Conservation (phyloP, 2,113 vertebrate species). For the Ammodramus savannarum region DNA sequence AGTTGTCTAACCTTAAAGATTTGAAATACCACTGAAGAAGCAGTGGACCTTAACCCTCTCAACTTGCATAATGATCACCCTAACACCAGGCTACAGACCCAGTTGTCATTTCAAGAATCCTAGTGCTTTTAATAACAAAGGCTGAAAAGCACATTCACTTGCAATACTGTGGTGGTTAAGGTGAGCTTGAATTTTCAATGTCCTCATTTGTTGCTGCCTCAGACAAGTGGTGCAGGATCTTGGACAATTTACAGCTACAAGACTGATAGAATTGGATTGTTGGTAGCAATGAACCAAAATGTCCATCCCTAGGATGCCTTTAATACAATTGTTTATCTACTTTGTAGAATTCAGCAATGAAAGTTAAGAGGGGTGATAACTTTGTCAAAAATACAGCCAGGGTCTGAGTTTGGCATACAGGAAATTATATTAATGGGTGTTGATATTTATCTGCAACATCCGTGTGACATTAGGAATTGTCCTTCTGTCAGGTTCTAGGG, state of each 20-base stretch:
- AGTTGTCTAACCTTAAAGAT: neutral
- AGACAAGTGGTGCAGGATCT: neutral
- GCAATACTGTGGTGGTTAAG: neutral
- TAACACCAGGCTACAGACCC: neutral
- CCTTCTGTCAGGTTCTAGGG: neutral
- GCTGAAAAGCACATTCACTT: neutral
- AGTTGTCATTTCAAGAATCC: neutral
- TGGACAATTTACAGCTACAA: neutral
- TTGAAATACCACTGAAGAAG: neutral
- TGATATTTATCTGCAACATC: neutral
- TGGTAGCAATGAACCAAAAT: neutral
- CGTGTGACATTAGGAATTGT: neutral
- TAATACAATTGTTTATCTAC: neutral
- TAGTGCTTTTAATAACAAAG: neutral
- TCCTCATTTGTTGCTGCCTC: neutral
- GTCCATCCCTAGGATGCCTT: neutral
- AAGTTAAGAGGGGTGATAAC: neutral
- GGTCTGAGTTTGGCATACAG: neutral
- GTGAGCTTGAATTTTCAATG: neutral
- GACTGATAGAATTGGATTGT: neutral
- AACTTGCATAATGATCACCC: neutral
- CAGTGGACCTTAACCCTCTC: neutral
- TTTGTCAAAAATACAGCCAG: neutral
- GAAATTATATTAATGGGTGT: neutral
- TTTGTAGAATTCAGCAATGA: neutral